These are phyloP conservation scores for Entomyzon cyanotis DNA, from an alignment of 2,113 vertebrate species.

Conservation along the genomic window DNA sequence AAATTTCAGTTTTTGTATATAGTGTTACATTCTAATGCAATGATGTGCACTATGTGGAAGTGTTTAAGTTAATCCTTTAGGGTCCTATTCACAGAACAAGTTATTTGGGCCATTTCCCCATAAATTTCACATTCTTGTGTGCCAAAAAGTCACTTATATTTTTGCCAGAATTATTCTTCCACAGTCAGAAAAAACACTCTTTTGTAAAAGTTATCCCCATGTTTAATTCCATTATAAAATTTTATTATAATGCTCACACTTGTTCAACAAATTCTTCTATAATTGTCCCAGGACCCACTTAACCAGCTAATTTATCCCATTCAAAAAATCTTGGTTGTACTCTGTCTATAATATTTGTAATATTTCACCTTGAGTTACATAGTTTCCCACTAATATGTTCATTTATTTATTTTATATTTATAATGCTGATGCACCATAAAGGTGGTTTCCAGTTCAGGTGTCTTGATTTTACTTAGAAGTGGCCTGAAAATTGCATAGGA, in stretches of 20 bases:
- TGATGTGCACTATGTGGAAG: conserved; percentile 63
- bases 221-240: not conserved
- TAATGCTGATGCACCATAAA: not conserved
- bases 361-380: not conserved
- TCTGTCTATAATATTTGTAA: not conserved
- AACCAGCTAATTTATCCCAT: not conserved
- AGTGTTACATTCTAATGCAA: conserved; percentile 65
- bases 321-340: conserved; percentile 2
- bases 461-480: not conserved
- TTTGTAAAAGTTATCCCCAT: not conserved
- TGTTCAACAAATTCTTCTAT: not conserved
- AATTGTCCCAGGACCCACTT: not conserved
- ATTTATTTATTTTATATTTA: not conserved
- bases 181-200: not conserved
- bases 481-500: not conserved
- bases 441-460: not conserved
- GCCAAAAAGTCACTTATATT: conserved; percentile 24
- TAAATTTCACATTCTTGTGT: conserved; percentile 50
- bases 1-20: conserved; percentile 52
- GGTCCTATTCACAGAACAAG: conserved; percentile 57
- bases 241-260: not conserved
- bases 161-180: conserved; percentile 18
- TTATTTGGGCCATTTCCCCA: conserved; percentile 66
- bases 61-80: conserved; percentile 69
- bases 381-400: not conserved